Evolutionary conservation across 2,888 invertebrate genomes (phyloP), one percentile per base, ranked within the genome.

Genomic region (Theretra japonica): DNA sequence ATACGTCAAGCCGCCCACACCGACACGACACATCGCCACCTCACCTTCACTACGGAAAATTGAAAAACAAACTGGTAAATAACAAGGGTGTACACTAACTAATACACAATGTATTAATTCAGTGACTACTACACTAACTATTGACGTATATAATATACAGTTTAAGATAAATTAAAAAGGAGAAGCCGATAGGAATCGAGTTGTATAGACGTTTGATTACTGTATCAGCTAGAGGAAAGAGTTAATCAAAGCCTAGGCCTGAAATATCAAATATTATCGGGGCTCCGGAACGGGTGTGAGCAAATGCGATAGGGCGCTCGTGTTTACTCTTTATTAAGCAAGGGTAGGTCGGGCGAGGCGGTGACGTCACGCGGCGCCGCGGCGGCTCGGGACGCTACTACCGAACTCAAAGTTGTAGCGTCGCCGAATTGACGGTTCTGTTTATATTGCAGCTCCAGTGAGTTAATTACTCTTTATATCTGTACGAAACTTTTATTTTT

Each of bases 321-420:
- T 84, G 84, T 87, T 88, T 86, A 84, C 85, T 75, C 78, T 79
- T 78, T 78, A 79, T 77, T 74, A 80, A 76, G 78, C 41, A 73
- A 73, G 75, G 75, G 73, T 75, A 75, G 74, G 77, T 78, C 75
- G 76, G 82, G 83, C 80, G 80, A 83, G 81, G 86, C 80, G 83
- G 83, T 91, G 91, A 92, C 91, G 91, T 91, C 90, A 89, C 84
- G 83, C 82, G 90, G 90, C 90, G 89, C 88, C 89, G 77, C 76
- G 77, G 79, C 79, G 90, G 87, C 88, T 90, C 88, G 89, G 87
- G 77, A 81, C 88, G 88, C 81, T 83, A 78, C 89, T 89, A 88
- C 86, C 79, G 75, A 75, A 69, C 74, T 86, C 91, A 76, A 72
- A 74, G 82, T 86, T 89, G 88, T 79, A 88, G 84, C 90, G 86